Evolutionary conservation across 2,888 invertebrate genomes (phyloP).

Genomic region (Rotaria sp.): DNA sequence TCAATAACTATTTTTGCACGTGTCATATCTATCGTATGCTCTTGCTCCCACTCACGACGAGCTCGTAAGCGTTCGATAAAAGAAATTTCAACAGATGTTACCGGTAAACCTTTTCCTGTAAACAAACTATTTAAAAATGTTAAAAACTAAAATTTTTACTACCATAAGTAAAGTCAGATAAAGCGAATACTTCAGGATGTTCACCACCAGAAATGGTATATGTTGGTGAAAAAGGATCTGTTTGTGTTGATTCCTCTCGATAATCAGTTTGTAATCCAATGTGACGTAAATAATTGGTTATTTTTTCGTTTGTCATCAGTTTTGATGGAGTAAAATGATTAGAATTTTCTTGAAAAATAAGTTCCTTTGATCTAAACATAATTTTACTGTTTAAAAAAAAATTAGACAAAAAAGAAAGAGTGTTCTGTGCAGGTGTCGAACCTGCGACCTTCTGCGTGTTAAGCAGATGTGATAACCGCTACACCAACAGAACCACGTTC

Average conservation of each 20-base stretch:
- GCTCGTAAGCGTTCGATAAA: conserved; percentile 24
- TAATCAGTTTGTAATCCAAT: conserved; percentile 12
- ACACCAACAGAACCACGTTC: background rate
- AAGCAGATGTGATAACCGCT: conserved; percentile 24
- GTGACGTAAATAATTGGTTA: background rate
- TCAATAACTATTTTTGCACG: conserved; percentile 4
- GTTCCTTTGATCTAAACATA: background rate
- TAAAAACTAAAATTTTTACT: background rate
- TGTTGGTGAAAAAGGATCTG: background rate
- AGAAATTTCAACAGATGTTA: background rate
- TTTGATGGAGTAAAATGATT: background rate
- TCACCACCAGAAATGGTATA: background rate
- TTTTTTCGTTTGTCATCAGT: background rate
- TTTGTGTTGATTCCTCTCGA: conserved; percentile 3
- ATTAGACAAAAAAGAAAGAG: background rate
- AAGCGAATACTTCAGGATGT: conserved; percentile 6
- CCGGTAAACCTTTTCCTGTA: background rate
- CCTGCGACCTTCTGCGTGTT: conserved; percentile 24
- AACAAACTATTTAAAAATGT: background rate
- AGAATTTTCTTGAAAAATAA: background rate
- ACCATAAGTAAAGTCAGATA: background rate
- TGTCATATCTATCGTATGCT: background rate
- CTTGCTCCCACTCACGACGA: conserved; percentile 1
- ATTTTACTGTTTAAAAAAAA: background rate
- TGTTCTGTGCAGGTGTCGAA: conserved; percentile 24